Base-by-base conservation (phyloP, 2,797 vertebrate genomes). In the Chaetophractus vellerosus region DNA sequence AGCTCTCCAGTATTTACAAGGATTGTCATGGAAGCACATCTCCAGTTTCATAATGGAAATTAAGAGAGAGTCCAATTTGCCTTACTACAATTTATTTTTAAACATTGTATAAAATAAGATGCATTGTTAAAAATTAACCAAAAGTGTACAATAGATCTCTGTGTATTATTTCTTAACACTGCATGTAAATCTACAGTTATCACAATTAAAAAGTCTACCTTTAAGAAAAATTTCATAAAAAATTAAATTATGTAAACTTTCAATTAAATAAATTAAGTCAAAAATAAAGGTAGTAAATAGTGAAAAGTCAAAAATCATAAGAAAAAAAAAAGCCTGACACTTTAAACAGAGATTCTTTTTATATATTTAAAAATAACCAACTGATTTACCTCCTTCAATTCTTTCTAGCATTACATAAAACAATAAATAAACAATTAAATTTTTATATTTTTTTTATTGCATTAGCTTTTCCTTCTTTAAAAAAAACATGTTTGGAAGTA, bases 31-130 rank as follows among this genome's bases (percentile, higher is more conserved):
- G 12, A 24, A 63, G 0, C 16, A 28, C 16, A 55, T 69, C 5
- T 75, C 66, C 5, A 66, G 5, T 83, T 71, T 82, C 28, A 36
- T 71, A 23, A 48, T 75, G n/a, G 36, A 66, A 83, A 66, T 59
- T 63, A 28, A 41, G 55, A 74, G 1, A 76, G 78, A 76, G 78
- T 63, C 26, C 4, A 64, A 4, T 52, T 83, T 80, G 19, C 9
- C 28, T 66, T 95, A 45, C 12, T 52, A 55, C 28, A 79, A 76
- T 84, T 55, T 84, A 55, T 19, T 93, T 96, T 87, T 50, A 31
- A 74, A 12, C 41, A 80, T 87, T 66, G 9, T 50, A 18, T 88
- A 78, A 90, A 66, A 55, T 57, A 24, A 89, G 57, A 16, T 18
- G 83, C 8, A 31, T 59, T 12, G 41, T 63, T 87, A 31, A 93